These are phyloP conservation scores for Callyntrura sp. DNA, from an alignment of 2,888 invertebrate genomes.

Conservation along the genomic window DNA sequence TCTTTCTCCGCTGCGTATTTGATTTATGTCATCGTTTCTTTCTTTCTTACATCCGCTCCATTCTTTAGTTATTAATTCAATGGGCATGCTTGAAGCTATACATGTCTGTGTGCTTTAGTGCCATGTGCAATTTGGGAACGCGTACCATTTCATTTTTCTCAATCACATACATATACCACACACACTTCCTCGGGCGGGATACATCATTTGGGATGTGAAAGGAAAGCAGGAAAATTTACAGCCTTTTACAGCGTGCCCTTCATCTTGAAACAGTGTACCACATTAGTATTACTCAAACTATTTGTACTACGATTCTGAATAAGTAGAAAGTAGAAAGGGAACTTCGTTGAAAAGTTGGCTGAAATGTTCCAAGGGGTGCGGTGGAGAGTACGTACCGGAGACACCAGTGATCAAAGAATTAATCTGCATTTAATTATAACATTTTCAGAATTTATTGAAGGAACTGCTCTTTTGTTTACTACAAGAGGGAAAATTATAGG, in stretches of 20 bases:
- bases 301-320: background rate
- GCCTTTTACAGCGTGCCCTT: background rate
- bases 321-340: background rate
- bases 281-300: background rate
- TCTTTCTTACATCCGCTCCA: background rate
- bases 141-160: background rate
- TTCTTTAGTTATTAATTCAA: background rate
- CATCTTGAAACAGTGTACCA: background rate
- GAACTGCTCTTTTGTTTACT: background rate
- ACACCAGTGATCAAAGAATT: conserved; percentile 13
- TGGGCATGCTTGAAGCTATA: background rate
- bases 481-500: no score
- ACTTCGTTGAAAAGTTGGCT: background rate
- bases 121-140: background rate
- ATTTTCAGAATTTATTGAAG: background rate
- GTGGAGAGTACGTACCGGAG: background rate
- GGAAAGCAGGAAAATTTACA: background rate
- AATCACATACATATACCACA: background rate
- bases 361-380: background rate
- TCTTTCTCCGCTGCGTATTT: background rate
- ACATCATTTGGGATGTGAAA: background rate
- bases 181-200: background rate
- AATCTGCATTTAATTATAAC: conserved; percentile 37
- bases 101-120: background rate
- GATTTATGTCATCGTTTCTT: conserved; percentile 31